Evolutionary conservation across 2,113 vertebrate genomes (phyloP), one percentile per base, ranked within the genome.

Genomic region (Lepus europaeus): DNA sequence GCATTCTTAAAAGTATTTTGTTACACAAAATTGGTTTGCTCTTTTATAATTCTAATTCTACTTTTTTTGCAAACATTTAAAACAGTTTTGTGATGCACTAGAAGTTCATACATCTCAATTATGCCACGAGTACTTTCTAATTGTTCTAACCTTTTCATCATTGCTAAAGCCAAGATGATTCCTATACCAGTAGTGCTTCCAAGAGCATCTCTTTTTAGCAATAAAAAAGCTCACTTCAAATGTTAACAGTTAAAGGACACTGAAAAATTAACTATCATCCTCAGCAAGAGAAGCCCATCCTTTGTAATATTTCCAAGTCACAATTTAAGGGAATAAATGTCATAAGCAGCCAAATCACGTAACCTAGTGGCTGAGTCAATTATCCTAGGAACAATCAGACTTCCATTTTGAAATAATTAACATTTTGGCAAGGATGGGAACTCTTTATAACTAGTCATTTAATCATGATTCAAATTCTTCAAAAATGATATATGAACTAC

Each of bases 391-490:
- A 87, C 61, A 95, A 89, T 90, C 66, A 87, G 70, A 84, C 92
- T 96, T 97, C 88, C 64, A 93, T 94, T 90, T 96, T 93, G 95
- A 92, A 96, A 94, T 91, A 97, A 97, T 97, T 96, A 97, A 93
- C 91, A 85, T 80, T 94, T 93, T 93, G 90, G 73, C 78, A 95
- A 96, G 69, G 23, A 88, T 0, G 1, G 22, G 23, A 61, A 61
- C 74, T 92, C 91, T 93, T 96, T 39, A 90, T 39, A 94, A 78
- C 53, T 59, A 91, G 51, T 80, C 39, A 66, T 82, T 96, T 93
- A 39, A 83, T 93, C 39, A 49, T 53, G 53, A 93, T 59, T 45
- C 53, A 89, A 51, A 59, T 61, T 89, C 77, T 89, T 91, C 22
- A 91, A 86, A 95, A 90, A 51, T 63, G 49, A 87, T 80, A 53